Base-by-base conservation (phyloP, 2,888 invertebrate genomes). In the Dione vanillae region DNA sequence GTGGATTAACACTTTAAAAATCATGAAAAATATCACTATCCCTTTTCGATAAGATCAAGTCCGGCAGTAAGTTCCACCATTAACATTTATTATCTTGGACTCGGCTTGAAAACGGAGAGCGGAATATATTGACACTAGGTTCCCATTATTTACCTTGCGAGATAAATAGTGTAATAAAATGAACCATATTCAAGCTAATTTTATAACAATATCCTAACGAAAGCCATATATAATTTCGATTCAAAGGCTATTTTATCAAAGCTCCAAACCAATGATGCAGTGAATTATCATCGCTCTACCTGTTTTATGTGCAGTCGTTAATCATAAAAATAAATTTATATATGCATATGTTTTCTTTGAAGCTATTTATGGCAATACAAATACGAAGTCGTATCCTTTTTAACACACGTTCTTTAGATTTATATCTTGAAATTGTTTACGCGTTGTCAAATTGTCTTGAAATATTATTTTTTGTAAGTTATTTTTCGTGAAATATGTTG, bases 281-380 rank as follows among this genome's bases (percentile, higher is more conserved):
- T 68, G 62, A 74, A 66, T 70, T 72, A 74, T 72, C 49, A 45
- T 40, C 20, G 64, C 65, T 62, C 68, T 69, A 70, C 59, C 64
- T 71, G 70, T 45, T 71, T 74, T 71, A 74, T 69, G 54, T 54
- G 45, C 14, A 11, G 59, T 68, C 69, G 67, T 72, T 70, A 68
- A 72, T 74, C 69, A 71, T 66, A 70, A 70, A 59, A 69, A 69
- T 71, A 67, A 61, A 71, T 56, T 45, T 49, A 62, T 52, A 67
- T 49, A 62, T 67, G 58, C 27, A 49, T 49, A 47, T 27, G 27
- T 16, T 45, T 62, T 67, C 70, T 73, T 73, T 73, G 73, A 73
- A 58, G 68, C 56, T 73, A 67, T 72, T 67, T 72, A 64, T 67
- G 68, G 20, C 12, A 37, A 47, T 62, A 58, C 49, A 54, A 16